Evolutionary conservation across 2,113 vertebrate species (phyloP), one percentile per base, ranked within the genome.

Genomic region (Gymnogyps californianus): DNA sequence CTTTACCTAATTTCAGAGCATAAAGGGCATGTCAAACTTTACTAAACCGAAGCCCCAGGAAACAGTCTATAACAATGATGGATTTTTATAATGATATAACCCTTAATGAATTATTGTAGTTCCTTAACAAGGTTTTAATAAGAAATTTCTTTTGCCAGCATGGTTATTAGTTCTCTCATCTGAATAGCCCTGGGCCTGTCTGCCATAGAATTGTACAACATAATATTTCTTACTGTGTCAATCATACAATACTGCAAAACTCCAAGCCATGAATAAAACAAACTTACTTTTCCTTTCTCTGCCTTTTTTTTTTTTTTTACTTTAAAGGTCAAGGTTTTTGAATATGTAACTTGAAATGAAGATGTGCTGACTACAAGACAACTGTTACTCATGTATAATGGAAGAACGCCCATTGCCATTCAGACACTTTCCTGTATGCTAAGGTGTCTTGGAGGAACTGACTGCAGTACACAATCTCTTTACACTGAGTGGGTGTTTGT

Each of bases 71-170:
- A 97, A 97, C 89, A 94, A 94, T 96, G 94, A 97, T 97, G 81
- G 83, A 95, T 97, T 98, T 98, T 98, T 97, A 96, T 97, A 98
- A 97, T 97, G 96, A 98, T 97, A 97, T 92, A 96, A 97, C 90
- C 87, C 75, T 97, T 98, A 98, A 98, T 98, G 94, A 98, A 97
- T 98, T 98, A 98, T 94, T 97, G 84, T 96, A 97, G 71, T 97
- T 94, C 82, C 77, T 97, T 97, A 97, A 97, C 92, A 96, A 98
- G 97, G 72, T 96, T 98, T 98, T 98, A 98, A 98, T 97, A 97
- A 97, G 96, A 81, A 96, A 95, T 96, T 97, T 97, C 72, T 95
- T 97, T 97, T 96, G 66, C 75, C 84, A 96, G 67, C 62, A 76
- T 96, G 93, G 87, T 96, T 97, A 97, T 97, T 97, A 97, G 95